Evolutionary conservation across 2,113 vertebrate genomes (phyloP).

Genomic region (Lynx canadensis): DNA sequence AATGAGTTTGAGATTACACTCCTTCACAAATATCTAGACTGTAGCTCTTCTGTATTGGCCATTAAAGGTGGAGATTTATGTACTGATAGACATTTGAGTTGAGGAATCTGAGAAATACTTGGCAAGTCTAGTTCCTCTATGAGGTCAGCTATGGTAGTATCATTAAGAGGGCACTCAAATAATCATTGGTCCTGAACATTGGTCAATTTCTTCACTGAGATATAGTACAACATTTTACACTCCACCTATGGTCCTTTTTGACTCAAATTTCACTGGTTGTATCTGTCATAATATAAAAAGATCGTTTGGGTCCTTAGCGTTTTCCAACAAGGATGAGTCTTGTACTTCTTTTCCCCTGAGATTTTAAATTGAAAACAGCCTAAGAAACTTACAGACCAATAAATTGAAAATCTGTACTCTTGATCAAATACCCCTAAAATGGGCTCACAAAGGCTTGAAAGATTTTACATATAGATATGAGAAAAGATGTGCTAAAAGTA

Average conservation of each 20-base stretch:
- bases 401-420: neutral
- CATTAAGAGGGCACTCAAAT: neutral
- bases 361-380: neutral
- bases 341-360: neutral
- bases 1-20: neutral
- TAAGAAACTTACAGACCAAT: neutral
- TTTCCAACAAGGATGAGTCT: neutral
- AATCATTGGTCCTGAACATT: neutral
- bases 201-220: neutral
- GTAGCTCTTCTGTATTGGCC: neutral
- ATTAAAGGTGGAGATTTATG: neutral
- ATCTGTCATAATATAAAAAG: neutral
- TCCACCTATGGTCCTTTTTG: neutral
- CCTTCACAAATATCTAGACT: neutral
- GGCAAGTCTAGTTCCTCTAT: neutral
- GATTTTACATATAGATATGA: neutral
- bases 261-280: neutral
- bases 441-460: neutral
- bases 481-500: neutral
- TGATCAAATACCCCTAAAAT: neutral
- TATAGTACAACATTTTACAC: neutral
- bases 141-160: neutral
- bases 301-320: neutral
- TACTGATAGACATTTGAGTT: neutral
- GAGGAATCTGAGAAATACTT: neutral